phyloP scores from a whole-genome alignment of 2,113 vertebrate species.

The Anarrhichthys ocellatus region DNA sequence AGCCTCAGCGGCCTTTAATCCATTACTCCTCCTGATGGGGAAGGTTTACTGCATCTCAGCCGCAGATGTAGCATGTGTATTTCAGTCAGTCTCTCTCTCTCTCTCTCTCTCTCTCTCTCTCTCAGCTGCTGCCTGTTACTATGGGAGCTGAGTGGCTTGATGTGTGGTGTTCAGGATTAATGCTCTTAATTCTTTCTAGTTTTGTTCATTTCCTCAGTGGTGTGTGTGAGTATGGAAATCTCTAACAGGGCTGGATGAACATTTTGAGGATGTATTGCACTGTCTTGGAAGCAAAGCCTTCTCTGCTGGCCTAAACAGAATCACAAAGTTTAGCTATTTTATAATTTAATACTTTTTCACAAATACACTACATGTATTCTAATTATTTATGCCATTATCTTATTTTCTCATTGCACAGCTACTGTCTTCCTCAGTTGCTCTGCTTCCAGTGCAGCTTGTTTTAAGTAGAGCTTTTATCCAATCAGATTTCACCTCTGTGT shows the following conservation, averaged over 20 bases:
- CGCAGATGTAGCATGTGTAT: slow-evolving; percentile 80
- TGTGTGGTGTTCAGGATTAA: slow-evolving; percentile 43
- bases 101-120: slow-evolving; percentile 26
- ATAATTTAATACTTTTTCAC: no score
- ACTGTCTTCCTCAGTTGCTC: no score
- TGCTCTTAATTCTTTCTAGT: slow-evolving; percentile 55
- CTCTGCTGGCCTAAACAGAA: no score
- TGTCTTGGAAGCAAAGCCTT: background rate
- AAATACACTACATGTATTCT: no score
- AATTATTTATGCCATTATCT: no score
- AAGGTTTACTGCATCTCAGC: slow-evolving; percentile 91
- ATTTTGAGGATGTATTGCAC: slow-evolving; percentile 1
- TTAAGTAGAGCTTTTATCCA: no score
- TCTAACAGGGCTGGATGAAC: background rate
- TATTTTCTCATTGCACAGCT: no score
- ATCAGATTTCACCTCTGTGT: no score
- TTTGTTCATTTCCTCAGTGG: slow-evolving; percentile 35
- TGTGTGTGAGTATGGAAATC: slow-evolving; percentile 10
- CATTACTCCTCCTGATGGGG: slow-evolving; percentile 88
- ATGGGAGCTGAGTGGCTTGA: slow-evolving; percentile 60
- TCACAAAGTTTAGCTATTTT: no score
- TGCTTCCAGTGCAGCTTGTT: no score
- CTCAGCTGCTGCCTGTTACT: slow-evolving; percentile 72
- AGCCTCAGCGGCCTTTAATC: slow-evolving; percentile 91
- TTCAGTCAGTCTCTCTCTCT: slow-evolving; percentile 48